Evolutionary conservation across 2,797 vertebrate genomes (phyloP).

Genomic region (Dromococcyx pavoninus): DNA sequence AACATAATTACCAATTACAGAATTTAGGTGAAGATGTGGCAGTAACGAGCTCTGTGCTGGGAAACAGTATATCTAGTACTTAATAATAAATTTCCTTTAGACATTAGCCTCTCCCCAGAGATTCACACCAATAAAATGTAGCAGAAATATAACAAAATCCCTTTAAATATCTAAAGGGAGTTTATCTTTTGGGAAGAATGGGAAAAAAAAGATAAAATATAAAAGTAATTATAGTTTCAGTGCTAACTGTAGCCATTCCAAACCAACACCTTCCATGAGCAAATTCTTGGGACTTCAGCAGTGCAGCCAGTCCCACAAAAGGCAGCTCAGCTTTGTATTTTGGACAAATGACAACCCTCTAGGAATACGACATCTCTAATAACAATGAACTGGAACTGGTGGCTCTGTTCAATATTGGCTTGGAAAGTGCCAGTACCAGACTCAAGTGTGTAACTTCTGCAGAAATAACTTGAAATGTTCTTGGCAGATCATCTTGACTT

Average conservation of each 20-base stretch:
- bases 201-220: not conserved
- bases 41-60: constrained; percentile 45
- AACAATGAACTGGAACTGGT: rapidly evolving
- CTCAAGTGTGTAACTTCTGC: not conserved
- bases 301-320: not conserved
- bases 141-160: constrained; percentile 37
- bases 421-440: not conserved
- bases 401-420: not conserved
- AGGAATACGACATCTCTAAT: not conserved
- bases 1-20: constrained; percentile 65
- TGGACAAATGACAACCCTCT: not conserved
- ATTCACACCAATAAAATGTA: constrained; percentile 42
- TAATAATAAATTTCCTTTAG: constrained; percentile 64
- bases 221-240: constrained; percentile 30
- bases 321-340: not conserved
- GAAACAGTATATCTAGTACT: constrained; percentile 38
- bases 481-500: not conserved
- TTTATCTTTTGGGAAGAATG: not conserved
- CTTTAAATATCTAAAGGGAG: constrained; percentile 3
- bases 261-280: not conserved
- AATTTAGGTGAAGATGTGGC: constrained; percentile 35
- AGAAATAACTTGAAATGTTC: not conserved
- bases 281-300: not conserved
- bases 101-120: constrained; percentile 47
- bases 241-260: constrained; percentile 1